phyloP scores from a whole-genome alignment of 2,888 invertebrate species.

The Yponomeuta sedellus region DNA sequence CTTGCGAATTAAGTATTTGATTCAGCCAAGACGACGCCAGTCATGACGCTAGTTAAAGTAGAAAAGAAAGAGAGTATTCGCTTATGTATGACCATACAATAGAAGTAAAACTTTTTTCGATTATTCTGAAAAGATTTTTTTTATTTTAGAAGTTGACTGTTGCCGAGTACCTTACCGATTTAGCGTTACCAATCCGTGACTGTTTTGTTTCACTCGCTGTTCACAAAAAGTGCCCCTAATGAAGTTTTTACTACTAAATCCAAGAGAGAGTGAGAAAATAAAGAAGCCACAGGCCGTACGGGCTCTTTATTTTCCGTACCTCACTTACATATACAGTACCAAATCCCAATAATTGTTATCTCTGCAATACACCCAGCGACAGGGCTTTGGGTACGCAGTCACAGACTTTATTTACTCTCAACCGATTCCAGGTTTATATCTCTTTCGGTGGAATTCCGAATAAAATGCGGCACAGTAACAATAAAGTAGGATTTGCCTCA shows the following conservation, averaged over 20 bases:
- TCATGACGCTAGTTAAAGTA: too few species aligned
- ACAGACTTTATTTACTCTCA: constrained; percentile 59
- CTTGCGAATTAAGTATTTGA: too few species aligned
- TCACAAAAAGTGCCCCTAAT: too few species aligned
- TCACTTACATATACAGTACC: neutral
- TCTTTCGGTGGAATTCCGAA: constrained; percentile 52
- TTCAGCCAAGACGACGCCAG: too few species aligned
- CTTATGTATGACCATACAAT: too few species aligned
- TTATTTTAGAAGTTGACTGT: too few species aligned
- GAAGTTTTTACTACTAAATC: neutral
- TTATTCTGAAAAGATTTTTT: too few species aligned
- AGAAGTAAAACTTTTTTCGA: too few species aligned
- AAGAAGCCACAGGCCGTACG: neutral
- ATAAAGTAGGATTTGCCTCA: constrained; percentile 66
- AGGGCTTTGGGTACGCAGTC: constrained; percentile 35
- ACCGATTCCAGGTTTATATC: constrained; percentile 64
- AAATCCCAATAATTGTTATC: constrained; percentile 64
- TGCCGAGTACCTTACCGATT: too few species aligned
- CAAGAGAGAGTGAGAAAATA: neutral
- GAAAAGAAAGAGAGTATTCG: too few species aligned
- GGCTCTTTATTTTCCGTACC: neutral
- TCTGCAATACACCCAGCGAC: constrained; percentile 44
- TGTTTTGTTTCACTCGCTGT: too few species aligned
- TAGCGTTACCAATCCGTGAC: too few species aligned
- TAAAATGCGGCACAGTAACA: constrained; percentile 68